Percentiles rank a stretch among this genome's conserved stretches.
Conservation (phyloP, 2,888 invertebrate species). For the Argyra leucocephala region DNA sequence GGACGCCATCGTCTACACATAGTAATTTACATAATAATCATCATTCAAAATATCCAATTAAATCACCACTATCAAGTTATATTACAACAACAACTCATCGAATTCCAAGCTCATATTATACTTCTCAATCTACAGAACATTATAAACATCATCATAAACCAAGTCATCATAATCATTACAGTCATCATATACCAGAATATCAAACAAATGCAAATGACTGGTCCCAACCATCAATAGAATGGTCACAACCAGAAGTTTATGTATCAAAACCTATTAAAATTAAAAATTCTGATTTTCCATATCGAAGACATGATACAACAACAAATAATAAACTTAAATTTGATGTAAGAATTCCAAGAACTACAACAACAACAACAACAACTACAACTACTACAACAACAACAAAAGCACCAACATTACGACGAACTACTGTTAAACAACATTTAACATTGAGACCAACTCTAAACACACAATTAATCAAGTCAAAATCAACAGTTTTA, state of each 20-base stretch:
- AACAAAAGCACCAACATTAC: too few relatives aligned
- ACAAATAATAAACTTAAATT: neutral
- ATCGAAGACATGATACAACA: neutral
- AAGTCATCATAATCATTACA: too few relatives aligned
- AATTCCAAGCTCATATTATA: neutral
- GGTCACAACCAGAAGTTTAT: conserved; percentile 2
- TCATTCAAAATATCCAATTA: neutral
- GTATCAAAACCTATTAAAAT: neutral
- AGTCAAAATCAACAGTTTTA: neutral
- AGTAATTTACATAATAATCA: neutral
- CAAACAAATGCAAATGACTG: neutral
- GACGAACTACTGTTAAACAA: neutral
- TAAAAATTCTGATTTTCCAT: neutral
- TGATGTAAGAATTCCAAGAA: neutral
- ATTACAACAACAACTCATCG: neutral
- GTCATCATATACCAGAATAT: neutral
- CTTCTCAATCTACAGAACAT: neutral
- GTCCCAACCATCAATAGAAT: neutral
- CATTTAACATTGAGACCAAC: neutral
- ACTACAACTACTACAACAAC: too few relatives aligned
- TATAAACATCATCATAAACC: neutral
- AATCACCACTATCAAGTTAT: neutral
- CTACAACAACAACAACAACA: too few relatives aligned
- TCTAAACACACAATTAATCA: neutral
- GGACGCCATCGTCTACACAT: neutral